Evolutionary conservation across 2,888 invertebrate species (phyloP), one percentile per base, ranked within the genome.

Genomic region (Pycnomerus fuliginosus): DNA sequence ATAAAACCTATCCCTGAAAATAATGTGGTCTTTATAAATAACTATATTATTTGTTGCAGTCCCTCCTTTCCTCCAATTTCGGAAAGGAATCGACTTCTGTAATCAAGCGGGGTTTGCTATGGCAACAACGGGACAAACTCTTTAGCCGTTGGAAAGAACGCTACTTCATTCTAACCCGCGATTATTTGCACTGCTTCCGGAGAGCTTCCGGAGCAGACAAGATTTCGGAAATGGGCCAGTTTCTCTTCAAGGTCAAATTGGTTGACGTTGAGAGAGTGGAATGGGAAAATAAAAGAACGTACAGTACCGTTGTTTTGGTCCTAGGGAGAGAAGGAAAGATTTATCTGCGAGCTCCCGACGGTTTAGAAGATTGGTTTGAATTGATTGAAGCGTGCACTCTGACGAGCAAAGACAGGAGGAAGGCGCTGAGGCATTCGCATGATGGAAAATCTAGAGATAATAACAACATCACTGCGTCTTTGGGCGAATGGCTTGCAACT

Each of bases 121-220:
- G 80, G 79, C 81, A 82, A 65, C 82, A 82, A 61, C 69, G 82
- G 44, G 82, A 82, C 65, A 76, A 79, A 53, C 69, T 82, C 37
- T 82, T 81, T 70, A 80, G 80, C 43, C 70, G 82, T 48, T 83
- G 82, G 82, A 83, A 83, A 67, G 82, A 83, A 63, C 73, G 82
- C 61, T 82, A 80, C 60, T 82, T 82, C 68, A 78, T 83, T 55
- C 73, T 83, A 30, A 83, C 82, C 48, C 73, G 80, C 42, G 82
- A 82, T 65, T 83, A 82, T 65, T 73, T 83, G 60, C 80, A 81
- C 64, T 82, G 82, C 67, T 83, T 83, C 69, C 76, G 81, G 61
- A 71, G 80, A 54, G 80, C 80, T 42, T 78, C 80, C 16, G 79
- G 79, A 40, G 73, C 77, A 49, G 72, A 73, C 55, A 66, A 73